Base-by-base conservation (phyloP, 2,797 vertebrate species). In the Platyrinchus mystaceus region DNA sequence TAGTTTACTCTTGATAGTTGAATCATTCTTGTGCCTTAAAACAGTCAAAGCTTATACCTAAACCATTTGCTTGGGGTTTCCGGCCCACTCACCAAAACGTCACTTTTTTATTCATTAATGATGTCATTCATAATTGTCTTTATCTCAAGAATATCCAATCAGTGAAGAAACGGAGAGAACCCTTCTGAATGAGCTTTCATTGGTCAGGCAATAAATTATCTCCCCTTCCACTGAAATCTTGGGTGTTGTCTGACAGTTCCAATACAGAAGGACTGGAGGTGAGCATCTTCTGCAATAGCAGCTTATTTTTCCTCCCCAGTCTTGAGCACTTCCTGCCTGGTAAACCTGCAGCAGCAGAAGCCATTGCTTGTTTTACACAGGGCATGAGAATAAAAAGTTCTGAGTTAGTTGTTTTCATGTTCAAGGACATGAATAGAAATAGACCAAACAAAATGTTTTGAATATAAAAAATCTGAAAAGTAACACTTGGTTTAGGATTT, bases 1-100 rank as follows among this genome's bases (percentile, higher is more conserved):
- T 73, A 64, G n/a, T 52, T 26, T 76, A 32, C 27, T 66, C 14
- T 60, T 84, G 39, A 36, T 64, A 41, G 69, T 55, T 64, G 7
- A 47, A 76, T 46, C 4, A 60, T 88, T 92, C 43, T 68, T 85
- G 71, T 95, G 81, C 75, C 69, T 94, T 95, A 86, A 79, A 93
- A 17, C 37, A 78, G 75, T 85, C 74, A 71, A 87, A 74, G 36
- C 55, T 84, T 84, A 32, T 56, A 75, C 7, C n/a, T 78, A 5
- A 83, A 79, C 16, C 46, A n/a, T 59, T 80, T 75, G 36, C 39
- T 88, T 91, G 19, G 16, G 20, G 37, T 87, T 89, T 86, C 23
- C 88, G 28, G n/a, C 21, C 52, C 32, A n/a, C 37, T 91, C 46
- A 66, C 16, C 22, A 59, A 69, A 86, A 84, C 13, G 4, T 50